Evolutionary conservation across 1,140 invertebrate genomes (phyloP), one percentile per base, ranked within the genome.

Genomic region (Platorchestia sp.): DNA sequence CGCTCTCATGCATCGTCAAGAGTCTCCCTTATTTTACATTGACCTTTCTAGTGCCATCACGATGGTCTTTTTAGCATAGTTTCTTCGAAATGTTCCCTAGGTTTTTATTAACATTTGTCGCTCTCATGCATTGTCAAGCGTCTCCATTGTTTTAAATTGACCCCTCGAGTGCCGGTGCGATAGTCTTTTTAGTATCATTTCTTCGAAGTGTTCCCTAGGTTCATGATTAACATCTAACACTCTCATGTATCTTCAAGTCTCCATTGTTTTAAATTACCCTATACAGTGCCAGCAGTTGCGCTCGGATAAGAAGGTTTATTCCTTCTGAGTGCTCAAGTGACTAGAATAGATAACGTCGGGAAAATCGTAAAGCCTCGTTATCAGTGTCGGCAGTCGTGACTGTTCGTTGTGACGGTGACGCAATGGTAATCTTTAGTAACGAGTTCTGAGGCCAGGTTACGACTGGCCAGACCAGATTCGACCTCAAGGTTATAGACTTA

Each of bases 381-480:
- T 75, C 59, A 75, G 59, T 75, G 59, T 75, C 59, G 27, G 27
- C 87, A 6, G 87, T 89, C 10, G 43, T 89, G 87, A 89, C 27
- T 43, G 14, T 42, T 14, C 5, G 43, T 89, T 89, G 87, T 89
- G 43, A 10, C 27, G 91, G 45, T 93, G 91, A 93, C 91, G 43
- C 45, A 45, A 45, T 40, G 43, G 36, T 47, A 47, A 93, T 44
- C 91, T 93, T 47, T 40, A 44, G 44, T 47, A 93, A 93, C 91
- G 45, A 93, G 45, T 93, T 93, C 47, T 45, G 91, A 44, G 91
- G n/a, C 91, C 91, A 45, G 91, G 91, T 93, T 44, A 44, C 43
- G 47, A 45, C 91, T 93, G 91, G 91, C 3, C 91, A 93, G 91
- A 93, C 91, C 36, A 93, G 91, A 93, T 93, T 44, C 91, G 43